A percentile compares a stretch with the other conserved stretches of the same genome.
Evolutionary conservation across 64 coral and sea anemone species (phyloP).

Genomic region (Montipora efflorescens): DNA sequence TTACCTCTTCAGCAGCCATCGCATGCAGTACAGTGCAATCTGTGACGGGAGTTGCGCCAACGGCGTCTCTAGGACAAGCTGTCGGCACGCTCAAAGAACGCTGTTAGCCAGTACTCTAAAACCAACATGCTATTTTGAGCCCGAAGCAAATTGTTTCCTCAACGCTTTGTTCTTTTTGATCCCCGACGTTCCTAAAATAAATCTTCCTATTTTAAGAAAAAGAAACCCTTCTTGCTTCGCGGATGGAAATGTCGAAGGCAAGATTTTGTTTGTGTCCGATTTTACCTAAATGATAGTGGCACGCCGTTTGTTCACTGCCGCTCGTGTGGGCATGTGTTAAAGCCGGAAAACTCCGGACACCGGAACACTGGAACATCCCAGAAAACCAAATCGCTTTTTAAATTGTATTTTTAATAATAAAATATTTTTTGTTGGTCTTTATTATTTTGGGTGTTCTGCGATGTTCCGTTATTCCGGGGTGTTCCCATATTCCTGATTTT

Average conservation of each 20-base stretch:
- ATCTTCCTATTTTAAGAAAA: conserved; percentile 27
- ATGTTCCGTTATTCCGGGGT: too few species aligned
- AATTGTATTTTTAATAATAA: too few species aligned
- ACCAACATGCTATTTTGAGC: conserved; percentile 23
- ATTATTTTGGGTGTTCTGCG: too few species aligned
- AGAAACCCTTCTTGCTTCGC: neutral
- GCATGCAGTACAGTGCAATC: neutral
- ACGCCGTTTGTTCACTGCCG: neutral
- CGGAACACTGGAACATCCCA: too few species aligned
- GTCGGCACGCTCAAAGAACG: conserved; percentile 26
- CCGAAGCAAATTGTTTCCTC: conserved; percentile 13
- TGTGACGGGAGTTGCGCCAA: neutral
- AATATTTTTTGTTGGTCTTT: too few species aligned
- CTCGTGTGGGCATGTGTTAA: too few species aligned
- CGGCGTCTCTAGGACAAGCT: conserved; percentile 39
- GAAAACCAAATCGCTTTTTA: too few species aligned
- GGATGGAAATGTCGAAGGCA: neutral
- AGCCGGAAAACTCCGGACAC: too few species aligned
- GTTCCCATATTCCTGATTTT: too few species aligned
- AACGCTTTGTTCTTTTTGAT: conserved; percentile 3
- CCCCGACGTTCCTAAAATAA: neutral
- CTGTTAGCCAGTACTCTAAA: neutral
- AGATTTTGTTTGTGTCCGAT: neutral
- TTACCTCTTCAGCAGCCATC: conserved; percentile 36
- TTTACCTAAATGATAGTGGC: neutral